Base-by-base conservation (phyloP, 1,140 invertebrate genomes). In the Drosophila kanapiae region DNA sequence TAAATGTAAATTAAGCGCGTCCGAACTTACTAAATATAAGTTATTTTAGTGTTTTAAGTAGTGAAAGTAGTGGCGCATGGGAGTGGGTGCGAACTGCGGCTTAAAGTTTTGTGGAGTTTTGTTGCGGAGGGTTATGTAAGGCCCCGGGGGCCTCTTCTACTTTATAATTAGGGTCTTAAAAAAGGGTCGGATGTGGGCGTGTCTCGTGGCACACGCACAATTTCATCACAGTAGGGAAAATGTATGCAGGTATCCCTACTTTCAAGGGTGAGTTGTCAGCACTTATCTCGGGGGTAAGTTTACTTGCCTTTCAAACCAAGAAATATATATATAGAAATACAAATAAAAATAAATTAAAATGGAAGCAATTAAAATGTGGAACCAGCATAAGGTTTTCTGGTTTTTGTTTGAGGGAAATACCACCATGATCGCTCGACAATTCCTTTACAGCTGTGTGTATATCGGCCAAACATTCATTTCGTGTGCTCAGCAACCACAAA, bases 1-100 rank as follows among this genome's bases (percentile, higher is more conserved):
- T 82, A 80, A 90, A 90, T 90, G 82, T 69, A 90, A 90, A 90
- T 90, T 54, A 79, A 80, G 62, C 67, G 70, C 70, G 71, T 57
- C 70, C 59, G 64, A 88, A 83, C 80, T 79, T 80, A 83, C 70
- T 75, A 85, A 90, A 88, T 90, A 90, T 90, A 85, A 90, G 85
- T 90, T 90, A 84, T 90, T 83, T 88, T 57, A 85, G 85, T 90
- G 85, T 82, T 75, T 90, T 90, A 85, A 85, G 65, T 65, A 88
- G 85, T 90, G 86, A 88, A 88, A 90, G 85, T 84, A 54, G 68
- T 54, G 31, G 29, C 23, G 6, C 13, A 18, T 43, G 42, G 45
- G 49, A 80, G 80, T 88, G 84, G 80, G 84, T 83, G 84, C 58
- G 33, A 72, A 78, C 49, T 56, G 35, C 5, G 51, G 58, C 42